These are phyloP conservation scores for Aradophagus sp. DNA, from an alignment of 1,140 invertebrate genomes.

Conservation along the genomic window DNA sequence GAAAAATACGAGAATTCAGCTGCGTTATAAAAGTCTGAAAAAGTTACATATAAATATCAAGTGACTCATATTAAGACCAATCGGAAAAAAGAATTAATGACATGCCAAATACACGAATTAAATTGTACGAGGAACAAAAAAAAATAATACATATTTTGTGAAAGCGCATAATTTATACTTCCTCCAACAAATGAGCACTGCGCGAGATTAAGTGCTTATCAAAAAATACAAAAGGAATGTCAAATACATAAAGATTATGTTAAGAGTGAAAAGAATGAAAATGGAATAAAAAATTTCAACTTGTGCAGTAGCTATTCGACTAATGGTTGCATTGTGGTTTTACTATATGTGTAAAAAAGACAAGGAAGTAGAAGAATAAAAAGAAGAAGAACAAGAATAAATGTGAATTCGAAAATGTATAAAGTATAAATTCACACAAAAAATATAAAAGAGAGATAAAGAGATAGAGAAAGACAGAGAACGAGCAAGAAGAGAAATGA, in stretches of 20 bases:
- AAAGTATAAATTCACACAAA: slow-evolving; percentile 42
- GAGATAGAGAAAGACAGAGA: slow-evolving; percentile 23
- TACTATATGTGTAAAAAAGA: no score
- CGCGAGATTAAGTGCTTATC: slow-evolving; percentile 34
- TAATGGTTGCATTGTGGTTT: slow-evolving; percentile 35
- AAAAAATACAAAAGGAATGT: no score
- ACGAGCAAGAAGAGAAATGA: slow-evolving; percentile 45
- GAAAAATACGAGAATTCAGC: no score
- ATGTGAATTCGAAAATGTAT: slow-evolving; percentile 29
- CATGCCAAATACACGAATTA: slow-evolving; percentile 31
- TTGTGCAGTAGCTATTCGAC: slow-evolving; percentile 35
- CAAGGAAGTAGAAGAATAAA: no score
- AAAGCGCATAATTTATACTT: background rate
- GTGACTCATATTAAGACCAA: no score
- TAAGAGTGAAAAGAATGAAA: slow-evolving; percentile 31
- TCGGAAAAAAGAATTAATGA: slow-evolving; percentile 30
- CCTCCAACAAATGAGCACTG: slow-evolving; percentile 15
- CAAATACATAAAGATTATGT: no score
- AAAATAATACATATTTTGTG: no score
- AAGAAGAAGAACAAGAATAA: slow-evolving; percentile 25
- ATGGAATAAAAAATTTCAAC: slow-evolving; percentile 30
- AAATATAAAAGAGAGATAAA: slow-evolving; percentile 1
- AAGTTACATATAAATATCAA: no score
- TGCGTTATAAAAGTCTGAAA: no score
- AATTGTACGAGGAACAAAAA: slow-evolving; percentile 40